phyloP scores from a whole-genome alignment of 2,888 invertebrate species.

The Oxystoma pomonae region DNA sequence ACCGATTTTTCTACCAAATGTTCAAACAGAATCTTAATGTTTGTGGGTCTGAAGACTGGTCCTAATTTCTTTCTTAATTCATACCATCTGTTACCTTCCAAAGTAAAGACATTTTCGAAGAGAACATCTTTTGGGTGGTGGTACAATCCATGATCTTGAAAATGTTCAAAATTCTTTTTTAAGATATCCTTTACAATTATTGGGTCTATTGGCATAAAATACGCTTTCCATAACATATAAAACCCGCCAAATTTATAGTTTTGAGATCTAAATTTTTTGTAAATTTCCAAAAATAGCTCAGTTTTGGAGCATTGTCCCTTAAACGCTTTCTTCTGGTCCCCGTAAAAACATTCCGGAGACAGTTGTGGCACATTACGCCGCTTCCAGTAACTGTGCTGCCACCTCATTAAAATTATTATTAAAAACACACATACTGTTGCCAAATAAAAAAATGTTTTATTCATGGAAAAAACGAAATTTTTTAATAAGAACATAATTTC shows the following conservation, averaged over 20 bases:
- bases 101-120: neutral
- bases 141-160: neutral
- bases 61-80: neutral
- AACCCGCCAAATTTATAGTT: neutral
- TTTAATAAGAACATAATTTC: no score
- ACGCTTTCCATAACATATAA: neutral
- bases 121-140: neutral
- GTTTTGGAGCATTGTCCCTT: neutral
- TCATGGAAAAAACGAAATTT: no score
- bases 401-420: no score
- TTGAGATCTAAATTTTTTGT: neutral
- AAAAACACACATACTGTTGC: no score
- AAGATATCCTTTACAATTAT: neutral
- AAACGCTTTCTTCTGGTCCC: neutral
- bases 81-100: neutral
- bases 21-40: neutral
- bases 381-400: neutral
- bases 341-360: neutral
- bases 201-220: neutral
- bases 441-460: no score
- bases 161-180: neutral
- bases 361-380: neutral
- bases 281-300: neutral
- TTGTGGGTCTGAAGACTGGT: neutral
- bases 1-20: neutral